phyloP scores from a whole-genome alignment of 2,888 invertebrate species.

The Neuroscelio doddi region DNA sequence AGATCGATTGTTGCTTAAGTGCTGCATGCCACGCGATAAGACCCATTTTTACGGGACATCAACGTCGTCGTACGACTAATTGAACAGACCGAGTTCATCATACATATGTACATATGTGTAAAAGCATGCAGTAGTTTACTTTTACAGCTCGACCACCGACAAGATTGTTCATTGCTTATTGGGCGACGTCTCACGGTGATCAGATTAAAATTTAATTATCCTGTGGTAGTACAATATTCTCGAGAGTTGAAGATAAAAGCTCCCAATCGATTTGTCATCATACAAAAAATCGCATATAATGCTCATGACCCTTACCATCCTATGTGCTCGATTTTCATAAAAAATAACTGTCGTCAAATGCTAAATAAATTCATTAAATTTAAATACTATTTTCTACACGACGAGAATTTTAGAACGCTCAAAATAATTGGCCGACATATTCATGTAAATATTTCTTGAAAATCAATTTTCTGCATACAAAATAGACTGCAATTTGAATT shows the following conservation, averaged over 20 bases:
- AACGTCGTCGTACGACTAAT: conserved; percentile 9
- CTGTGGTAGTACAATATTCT: neutral
- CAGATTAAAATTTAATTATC: neutral
- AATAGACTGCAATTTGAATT: no score
- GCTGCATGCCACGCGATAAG: conserved; percentile 18
- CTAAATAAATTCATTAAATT: no score
- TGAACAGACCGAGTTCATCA: neutral
- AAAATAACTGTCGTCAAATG: no score
- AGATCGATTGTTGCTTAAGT: conserved; percentile 23
- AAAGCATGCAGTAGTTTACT: neutral
- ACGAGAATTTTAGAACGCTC: no score
- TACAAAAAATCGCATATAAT: neutral
- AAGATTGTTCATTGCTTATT: neutral
- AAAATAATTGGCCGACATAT: no score
- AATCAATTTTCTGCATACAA: no score
- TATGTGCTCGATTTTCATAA: no score
- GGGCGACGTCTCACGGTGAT: neutral
- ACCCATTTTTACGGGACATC: conserved; percentile 8
- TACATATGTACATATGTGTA: neutral
- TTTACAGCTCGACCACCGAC: neutral
- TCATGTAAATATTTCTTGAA: no score
- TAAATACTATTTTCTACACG: no score
- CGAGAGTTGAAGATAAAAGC: neutral
- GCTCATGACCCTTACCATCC: no score
- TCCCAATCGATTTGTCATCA: neutral